These are phyloP conservation scores for Prionailurus viverrinus DNA, from an alignment of 2,113 vertebrate genomes.

Conservation along the genomic window DNA sequence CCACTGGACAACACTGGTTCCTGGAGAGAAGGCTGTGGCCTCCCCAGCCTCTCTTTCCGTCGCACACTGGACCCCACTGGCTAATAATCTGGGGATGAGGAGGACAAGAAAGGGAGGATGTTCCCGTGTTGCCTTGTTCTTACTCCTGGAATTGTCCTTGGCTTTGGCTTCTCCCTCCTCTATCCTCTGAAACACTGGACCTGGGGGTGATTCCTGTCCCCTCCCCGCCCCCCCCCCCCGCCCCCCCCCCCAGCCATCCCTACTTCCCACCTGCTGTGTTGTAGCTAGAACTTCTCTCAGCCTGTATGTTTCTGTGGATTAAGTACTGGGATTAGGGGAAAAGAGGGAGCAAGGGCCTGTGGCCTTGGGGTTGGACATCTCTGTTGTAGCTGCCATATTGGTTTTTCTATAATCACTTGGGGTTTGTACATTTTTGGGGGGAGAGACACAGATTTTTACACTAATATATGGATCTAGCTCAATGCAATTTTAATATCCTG, in stretches of 20 bases:
- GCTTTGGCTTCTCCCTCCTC: slow-evolving; percentile 28
- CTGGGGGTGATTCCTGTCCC: slow-evolving; percentile 16
- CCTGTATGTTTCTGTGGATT: slow-evolving; percentile 74
- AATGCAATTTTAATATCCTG: slow-evolving; percentile 81
- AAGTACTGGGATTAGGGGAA: slow-evolving; percentile 64
- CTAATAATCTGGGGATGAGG: slow-evolving; percentile 49
- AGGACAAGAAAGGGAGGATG: slow-evolving; percentile 1
- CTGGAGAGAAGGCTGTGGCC: slow-evolving; percentile 52
- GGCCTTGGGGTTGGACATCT: slow-evolving; percentile 67
- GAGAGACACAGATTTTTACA: slow-evolving; percentile 85
- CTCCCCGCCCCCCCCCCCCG: background rate
- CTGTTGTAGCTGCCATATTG: slow-evolving; percentile 74
- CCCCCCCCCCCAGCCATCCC: background rate
- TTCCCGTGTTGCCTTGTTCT: background rate
- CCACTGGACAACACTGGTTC: slow-evolving; percentile 74
- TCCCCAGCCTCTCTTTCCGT: slow-evolving; percentile 57
- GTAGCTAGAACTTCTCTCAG: slow-evolving; percentile 70
- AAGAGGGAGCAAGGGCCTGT: slow-evolving; percentile 35
- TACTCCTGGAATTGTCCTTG: slow-evolving; percentile 27
- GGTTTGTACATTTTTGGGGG: slow-evolving; percentile 82
- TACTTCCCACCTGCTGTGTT: background rate
- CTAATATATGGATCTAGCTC: slow-evolving; percentile 84
- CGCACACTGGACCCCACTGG: slow-evolving; percentile 81
- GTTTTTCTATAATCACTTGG: slow-evolving; percentile 83
- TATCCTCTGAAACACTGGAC: slow-evolving; percentile 77